Base-by-base conservation (phyloP, 64 coral and sea anemone genomes). In the Montipora capricornis region DNA sequence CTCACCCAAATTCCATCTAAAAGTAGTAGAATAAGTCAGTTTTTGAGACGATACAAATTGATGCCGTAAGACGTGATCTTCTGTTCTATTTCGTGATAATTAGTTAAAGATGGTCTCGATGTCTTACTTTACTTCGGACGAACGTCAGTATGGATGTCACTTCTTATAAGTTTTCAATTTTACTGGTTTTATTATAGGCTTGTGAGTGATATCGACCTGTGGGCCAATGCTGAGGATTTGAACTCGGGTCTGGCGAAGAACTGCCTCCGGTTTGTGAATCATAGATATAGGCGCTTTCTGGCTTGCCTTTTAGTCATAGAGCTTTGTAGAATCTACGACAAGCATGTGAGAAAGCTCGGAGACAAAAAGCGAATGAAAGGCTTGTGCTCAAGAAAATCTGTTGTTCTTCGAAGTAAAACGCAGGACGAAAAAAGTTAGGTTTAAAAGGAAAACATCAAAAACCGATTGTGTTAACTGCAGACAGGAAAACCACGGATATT, bases 241-340 rank as follows among this genome's bases (percentile, higher is more conserved):
- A 85, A 64, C 46, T 82, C 89, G 13, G 64, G 95, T 44, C 87
- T 98, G 59, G 96, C n/a, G n/a, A n/a, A 98, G 75, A 98, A 90
- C 71, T 98, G 96, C 82, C 88, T 98, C 26, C 92, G 94, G 48
- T 98, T 95, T 90, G 90, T 98, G 46, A n/a, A 87, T 98, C 73
- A 95, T 98, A 80, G 96, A 98, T 80, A 98, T n/a, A 98, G 74
- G 93, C 96, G 14, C 76, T n/a, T 98, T 14, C 90, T 98, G 9
- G 90, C 96, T 24, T 98, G 91, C 24, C 92, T 98, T 45, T 53
- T 98, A 4, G 89, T 95, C 4, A 94, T 98, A 44, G 96, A 98
- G 52, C 93, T 91, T 16, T 58, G n/a, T 91, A 78, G 89, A n/a
- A 95, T 84, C 59, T 93, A 7, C 88, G 95, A 52, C 79, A 89